Conservation (phyloP, 35 echinoderm and acorn worm genomes). For the Anneissia japonica region DNA sequence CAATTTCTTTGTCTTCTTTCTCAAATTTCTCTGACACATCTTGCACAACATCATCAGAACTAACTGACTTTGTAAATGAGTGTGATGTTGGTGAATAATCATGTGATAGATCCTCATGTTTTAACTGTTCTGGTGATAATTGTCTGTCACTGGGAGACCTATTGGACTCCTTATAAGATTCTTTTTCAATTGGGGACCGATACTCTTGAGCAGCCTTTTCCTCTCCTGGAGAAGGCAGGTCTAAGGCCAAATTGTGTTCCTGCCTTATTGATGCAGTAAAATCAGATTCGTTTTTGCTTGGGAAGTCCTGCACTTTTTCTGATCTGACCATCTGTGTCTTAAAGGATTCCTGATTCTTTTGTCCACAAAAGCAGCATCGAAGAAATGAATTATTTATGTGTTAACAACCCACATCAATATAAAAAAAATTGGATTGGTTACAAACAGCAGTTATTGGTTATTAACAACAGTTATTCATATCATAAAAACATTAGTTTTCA, state of each 20-base stretch:
- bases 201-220: background rate
- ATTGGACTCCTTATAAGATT: background rate
- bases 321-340: background rate
- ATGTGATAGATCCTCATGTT: background rate
- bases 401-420: too few relatives aligned
- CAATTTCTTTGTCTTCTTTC: background rate
- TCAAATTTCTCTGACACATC: background rate
- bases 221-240: background rate
- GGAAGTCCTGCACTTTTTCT: background rate
- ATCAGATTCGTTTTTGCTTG: background rate
- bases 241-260: background rate
- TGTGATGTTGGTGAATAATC: background rate
- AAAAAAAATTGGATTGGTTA: too few relatives aligned
- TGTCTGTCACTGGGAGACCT: background rate
- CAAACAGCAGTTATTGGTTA: too few relatives aligned
- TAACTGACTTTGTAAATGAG: background rate
- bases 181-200: background rate
- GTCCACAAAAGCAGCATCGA: background rate
- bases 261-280: background rate
- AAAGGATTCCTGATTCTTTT: background rate
- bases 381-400: background rate
- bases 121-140: background rate
- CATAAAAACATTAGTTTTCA: too few relatives aligned
- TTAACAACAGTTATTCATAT: too few relatives aligned
- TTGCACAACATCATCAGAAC: background rate